Evolutionary conservation across 1,140 invertebrate species (phyloP).

Genomic region (Bemisia tabaci): DNA sequence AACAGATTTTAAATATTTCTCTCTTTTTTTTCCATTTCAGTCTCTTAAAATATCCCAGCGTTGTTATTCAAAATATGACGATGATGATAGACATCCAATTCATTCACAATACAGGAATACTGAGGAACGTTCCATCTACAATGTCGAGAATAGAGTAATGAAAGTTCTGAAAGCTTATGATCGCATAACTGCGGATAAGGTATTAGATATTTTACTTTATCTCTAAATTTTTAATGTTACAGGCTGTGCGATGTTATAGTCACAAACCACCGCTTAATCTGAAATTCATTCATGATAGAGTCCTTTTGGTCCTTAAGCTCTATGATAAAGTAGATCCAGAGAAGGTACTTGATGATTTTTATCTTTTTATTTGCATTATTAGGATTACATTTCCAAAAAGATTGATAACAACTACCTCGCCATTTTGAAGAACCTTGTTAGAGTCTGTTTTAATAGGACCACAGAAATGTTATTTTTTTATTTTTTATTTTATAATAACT

Average conservation of each 20-base stretch:
- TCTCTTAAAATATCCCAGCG: background rate
- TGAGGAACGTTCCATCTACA: constrained; percentile 21
- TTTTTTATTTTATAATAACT: too few relatives aligned
- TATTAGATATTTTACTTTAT: constrained; percentile 38
- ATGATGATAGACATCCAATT: too few relatives aligned
- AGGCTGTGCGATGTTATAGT: constrained; percentile 53
- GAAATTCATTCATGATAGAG: constrained; percentile 70
- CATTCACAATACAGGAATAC: too few relatives aligned
- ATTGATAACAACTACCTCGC: too few relatives aligned
- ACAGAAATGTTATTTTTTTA: too few relatives aligned
- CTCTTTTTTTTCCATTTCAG: background rate
- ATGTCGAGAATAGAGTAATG: constrained; percentile 56
- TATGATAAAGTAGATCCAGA: constrained; percentile 91
- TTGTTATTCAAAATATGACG: too few relatives aligned
- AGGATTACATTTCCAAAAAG: too few relatives aligned
- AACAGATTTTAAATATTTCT: background rate
- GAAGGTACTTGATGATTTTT: constrained; percentile 50
- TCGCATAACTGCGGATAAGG: constrained; percentile 63
- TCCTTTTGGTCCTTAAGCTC: constrained; percentile 83
- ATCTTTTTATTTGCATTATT: background rate
- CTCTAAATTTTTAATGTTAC: constrained; percentile 41
- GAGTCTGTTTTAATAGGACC: too few relatives aligned
- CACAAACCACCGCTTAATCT: constrained; percentile 46
- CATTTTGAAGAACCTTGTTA: too few relatives aligned
- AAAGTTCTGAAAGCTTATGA: constrained; percentile 64